Conservation (phyloP, 2,888 invertebrate genomes). For the Cephus nigrinus region DNA sequence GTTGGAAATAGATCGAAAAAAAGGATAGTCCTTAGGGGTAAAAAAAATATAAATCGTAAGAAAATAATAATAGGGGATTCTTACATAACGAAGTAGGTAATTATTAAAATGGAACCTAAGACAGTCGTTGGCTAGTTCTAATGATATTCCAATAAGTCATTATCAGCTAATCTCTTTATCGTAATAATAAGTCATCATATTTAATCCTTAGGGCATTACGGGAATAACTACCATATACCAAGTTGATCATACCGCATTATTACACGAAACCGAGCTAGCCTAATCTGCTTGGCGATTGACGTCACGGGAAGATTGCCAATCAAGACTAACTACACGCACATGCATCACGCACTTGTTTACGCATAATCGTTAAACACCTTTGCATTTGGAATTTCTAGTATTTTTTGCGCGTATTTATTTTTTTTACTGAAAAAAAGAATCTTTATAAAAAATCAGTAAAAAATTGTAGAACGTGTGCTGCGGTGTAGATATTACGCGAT, state of each 20-base stretch:
- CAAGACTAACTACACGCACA: neutral
- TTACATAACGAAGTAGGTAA: neutral
- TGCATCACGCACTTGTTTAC: neutral
- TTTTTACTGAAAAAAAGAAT: neutral
- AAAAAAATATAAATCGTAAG: neutral
- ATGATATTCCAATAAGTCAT: constrained; percentile 58
- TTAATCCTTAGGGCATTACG: constrained; percentile 24
- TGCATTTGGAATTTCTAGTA: too few relatives aligned
- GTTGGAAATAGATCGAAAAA: neutral
- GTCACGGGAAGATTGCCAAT: constrained; percentile 35
- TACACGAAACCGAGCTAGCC: constrained; percentile 40
- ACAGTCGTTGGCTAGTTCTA: constrained; percentile 59
- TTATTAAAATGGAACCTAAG: constrained; percentile 31
- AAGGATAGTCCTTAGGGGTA: neutral
- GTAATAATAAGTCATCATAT: constrained; percentile 35
- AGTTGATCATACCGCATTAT: constrained; percentile 36
- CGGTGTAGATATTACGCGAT: neutral
- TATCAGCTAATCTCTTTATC: constrained; percentile 45
- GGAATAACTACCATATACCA: constrained; percentile 32
- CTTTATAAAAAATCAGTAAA: neutral
- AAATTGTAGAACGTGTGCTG: neutral
- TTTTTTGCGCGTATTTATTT: neutral
- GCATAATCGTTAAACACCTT: too few relatives aligned
- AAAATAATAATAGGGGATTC: neutral
- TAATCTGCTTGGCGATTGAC: constrained; percentile 40